Evolutionary conservation across 2,113 vertebrate species (phyloP), one percentile per base, ranked within the genome.

Genomic region (Centropristis striata): DNA sequence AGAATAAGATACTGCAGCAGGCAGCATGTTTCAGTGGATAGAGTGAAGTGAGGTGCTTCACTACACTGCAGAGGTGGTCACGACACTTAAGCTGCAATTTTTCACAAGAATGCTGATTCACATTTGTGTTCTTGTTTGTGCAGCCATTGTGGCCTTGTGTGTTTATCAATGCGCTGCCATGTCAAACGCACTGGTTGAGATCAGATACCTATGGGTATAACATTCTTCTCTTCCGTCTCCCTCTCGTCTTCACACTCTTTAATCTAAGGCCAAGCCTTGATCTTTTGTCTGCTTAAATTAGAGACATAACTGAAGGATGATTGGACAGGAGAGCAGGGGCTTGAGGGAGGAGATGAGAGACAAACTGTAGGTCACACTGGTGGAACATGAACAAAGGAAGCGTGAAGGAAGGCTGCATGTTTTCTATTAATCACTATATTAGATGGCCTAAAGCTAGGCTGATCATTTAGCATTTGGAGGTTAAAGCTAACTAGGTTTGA

Each of bases 211-310:
- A 28, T 8, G 55, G 63, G 75, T 72, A 60, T 51, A 54, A 72
- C 64, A 54, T 69, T 80, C 42, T 9, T 57, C 51, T 83, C 53
- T 60, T 75, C 44, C 25, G 58, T 81, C 44, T 75, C 58, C 46
- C 57, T 68, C 81, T 51, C 20, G 21, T 81, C 68, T 37, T 81
- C 57, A 80, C 72, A 79, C 28, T 57, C 59, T 71, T 75, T 83
- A 70, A 86, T 83, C 79, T 58, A 85, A 80, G 71, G 54, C 53
- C 74, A 57, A 63, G 47, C 37, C 67, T 71, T 86, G 70, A 81
- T 89, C 72, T 84, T 81, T 77, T 87, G 72, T 88, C 84, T 51
- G 78, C 25, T 71, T 82, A 81, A 82, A 90, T 88, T 71, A 83
- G 50, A 79, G 39, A 71, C 25, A 50, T 65, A 80, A 84, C 67